Percentiles rank a stretch among this genome's conserved stretches.
Evolutionary conservation across 2,113 vertebrate species (phyloP).

Genomic region (Crotalus viridis): DNA sequence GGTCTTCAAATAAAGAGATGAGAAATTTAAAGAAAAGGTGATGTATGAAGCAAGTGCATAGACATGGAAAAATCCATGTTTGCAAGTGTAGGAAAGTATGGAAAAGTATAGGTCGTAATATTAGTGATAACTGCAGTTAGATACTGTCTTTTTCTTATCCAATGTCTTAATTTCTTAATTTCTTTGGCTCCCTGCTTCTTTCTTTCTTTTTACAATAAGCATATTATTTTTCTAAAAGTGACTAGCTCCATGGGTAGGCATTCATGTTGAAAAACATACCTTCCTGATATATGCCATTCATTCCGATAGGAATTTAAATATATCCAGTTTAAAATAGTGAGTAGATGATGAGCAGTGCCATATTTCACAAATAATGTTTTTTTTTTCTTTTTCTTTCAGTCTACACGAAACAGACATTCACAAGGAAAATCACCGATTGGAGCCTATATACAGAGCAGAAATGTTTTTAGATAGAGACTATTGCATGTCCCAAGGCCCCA

Average conservation of each 20-base stretch:
- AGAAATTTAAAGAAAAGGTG: neutral
- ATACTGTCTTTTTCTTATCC: neutral
- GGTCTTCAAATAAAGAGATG: neutral
- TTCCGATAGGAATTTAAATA: neutral
- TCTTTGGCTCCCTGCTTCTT: neutral
- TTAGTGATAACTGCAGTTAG: neutral
- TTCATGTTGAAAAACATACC: neutral
- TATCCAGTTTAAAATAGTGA: neutral
- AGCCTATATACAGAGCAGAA: slow-evolving; percentile 88
- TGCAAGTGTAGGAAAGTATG: neutral
- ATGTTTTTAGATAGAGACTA: slow-evolving; percentile 98
- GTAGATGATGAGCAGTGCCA: neutral
- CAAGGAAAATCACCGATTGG: slow-evolving; percentile 91
- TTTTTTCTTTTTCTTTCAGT: slow-evolving; percentile 71
- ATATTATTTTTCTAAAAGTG: neutral
- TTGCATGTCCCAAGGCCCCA: slow-evolving; percentile 91
- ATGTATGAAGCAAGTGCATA: neutral
- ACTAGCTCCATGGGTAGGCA: neutral
- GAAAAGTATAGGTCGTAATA: neutral
- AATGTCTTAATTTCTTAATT: neutral
- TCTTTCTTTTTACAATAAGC: neutral
- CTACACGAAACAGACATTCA: slow-evolving; percentile 93
- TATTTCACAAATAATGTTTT: neutral
- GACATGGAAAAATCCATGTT: neutral
- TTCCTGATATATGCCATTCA: neutral